A percentile compares a stretch with the other conserved stretches of the same genome.
Evolutionary conservation across 2,888 invertebrate species (phyloP).

Genomic region (Trissoscelio sp.): DNA sequence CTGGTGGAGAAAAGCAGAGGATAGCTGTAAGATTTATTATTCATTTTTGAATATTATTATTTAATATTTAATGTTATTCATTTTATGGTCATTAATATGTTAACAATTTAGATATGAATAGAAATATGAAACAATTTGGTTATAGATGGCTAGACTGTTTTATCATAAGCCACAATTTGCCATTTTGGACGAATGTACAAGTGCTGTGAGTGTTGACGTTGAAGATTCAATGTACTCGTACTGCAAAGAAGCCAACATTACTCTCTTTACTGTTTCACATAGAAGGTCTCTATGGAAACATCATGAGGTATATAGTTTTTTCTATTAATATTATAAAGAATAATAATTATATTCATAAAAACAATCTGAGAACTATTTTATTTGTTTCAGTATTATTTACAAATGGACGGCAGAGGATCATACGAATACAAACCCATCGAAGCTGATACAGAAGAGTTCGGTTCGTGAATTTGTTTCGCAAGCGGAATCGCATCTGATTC

Average conservation of each 20-base stretch:
- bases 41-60: neutral
- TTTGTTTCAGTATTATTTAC: constrained; percentile 92
- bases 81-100: too few relatives aligned
- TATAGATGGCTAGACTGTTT: constrained; percentile 96
- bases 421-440: constrained; percentile 95
- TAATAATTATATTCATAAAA: too few relatives aligned
- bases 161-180: constrained; percentile 99
- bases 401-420: constrained; percentile 97
- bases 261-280: constrained; percentile 98
- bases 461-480: constrained; percentile 88
- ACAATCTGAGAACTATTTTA: too few relatives aligned
- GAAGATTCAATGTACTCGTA: constrained; percentile 99
- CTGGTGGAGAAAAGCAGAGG: constrained; percentile 99
- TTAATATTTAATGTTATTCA: too few relatives aligned
- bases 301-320: constrained; percentile 92
- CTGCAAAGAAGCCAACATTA: constrained; percentile 93
- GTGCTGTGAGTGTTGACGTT: constrained; percentile 99
- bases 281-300: constrained; percentile 98
- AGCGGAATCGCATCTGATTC: constrained; percentile 57
- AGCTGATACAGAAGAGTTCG: constrained; percentile 94
- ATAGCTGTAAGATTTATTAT: constrained; percentile 88
- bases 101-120: too few relatives aligned
- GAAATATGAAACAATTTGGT: too few relatives aligned
- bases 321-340: too few relatives aligned
- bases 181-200: constrained; percentile 99